These are phyloP conservation scores for Acromyrmex heyeri DNA, from an alignment of 1,140 invertebrate species.

Conservation along the genomic window DNA sequence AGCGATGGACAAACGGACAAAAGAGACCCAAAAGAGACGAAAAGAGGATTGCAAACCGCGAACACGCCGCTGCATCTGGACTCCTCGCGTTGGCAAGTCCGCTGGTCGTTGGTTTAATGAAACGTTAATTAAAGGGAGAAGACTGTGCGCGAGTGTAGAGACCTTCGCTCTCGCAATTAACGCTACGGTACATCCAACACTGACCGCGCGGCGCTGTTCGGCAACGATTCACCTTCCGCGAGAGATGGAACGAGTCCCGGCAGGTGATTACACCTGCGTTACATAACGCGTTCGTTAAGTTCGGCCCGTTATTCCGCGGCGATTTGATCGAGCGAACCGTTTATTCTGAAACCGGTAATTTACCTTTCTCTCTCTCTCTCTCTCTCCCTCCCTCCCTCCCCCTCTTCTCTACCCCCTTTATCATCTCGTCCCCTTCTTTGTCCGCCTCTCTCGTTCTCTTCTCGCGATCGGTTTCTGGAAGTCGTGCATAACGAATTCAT, in stretches of 20 bases:
- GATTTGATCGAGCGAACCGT: conserved; percentile 75
- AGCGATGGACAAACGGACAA: background rate
- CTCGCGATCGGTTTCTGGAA: conserved; percentile 48
- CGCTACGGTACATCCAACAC: conserved; percentile 52
- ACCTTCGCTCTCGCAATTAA: conserved; percentile 74
- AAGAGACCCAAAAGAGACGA: background rate
- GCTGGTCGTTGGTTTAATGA: conserved; percentile 67
- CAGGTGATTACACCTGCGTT: conserved; percentile 78
- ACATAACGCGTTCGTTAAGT: conserved; percentile 74
- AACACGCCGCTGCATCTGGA: conserved; percentile 18
- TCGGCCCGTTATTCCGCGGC: conserved; percentile 68
- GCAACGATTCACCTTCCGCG: conserved; percentile 59
- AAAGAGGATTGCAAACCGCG: conserved; percentile 18
- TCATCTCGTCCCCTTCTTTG: conserved; percentile 33
- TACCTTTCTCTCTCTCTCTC: conserved; percentile 8
- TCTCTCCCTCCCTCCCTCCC: background rate
- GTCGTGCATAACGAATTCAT: conserved; percentile 50
- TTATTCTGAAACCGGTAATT: conserved; percentile 75
- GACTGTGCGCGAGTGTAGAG: conserved; percentile 48
- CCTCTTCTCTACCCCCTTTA: conserved; percentile 7
- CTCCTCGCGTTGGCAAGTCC: background rate
- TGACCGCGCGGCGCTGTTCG: conserved; percentile 53
- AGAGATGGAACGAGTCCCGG: conserved; percentile 61
- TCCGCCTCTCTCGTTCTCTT: conserved; percentile 27
- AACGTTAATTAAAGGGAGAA: conserved; percentile 73